A percentile compares a stretch with the other conserved stretches of the same genome.
Evolutionary conservation across 2,888 invertebrate species (phyloP).

Genomic region (Allolobophora icterica): DNA sequence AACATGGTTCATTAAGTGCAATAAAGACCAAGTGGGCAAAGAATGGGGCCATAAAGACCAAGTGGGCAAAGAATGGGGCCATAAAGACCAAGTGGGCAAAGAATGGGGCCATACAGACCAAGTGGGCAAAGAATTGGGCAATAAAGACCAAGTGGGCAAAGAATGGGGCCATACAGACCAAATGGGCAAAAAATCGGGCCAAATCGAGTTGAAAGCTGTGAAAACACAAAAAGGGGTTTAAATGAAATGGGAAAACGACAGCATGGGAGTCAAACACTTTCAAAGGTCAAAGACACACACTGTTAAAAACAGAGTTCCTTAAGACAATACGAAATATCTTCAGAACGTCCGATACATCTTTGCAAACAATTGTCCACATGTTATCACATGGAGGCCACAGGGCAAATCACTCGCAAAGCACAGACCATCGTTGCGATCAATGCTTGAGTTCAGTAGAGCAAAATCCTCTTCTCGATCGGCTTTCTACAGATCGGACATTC

Average conservation of each 20-base stretch:
- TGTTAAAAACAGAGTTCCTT: neutral
- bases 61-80: neutral
- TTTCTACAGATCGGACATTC: slow-evolving; percentile 98
- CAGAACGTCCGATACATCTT: neutral
- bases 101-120: neutral
- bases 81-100: neutral
- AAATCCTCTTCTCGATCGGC: slow-evolving; percentile 91
- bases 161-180: too few relatives aligned
- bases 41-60: neutral
- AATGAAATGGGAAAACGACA: neutral
- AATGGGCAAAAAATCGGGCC: too few relatives aligned
- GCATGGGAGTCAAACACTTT: neutral
- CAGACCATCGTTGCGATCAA: neutral
- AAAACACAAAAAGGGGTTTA: neutral
- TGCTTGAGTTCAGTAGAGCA: slow-evolving; percentile 73
- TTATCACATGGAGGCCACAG: slow-evolving; percentile 8
- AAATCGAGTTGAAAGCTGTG: neutral
- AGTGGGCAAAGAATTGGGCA: neutral
- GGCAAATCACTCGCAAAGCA: neutral
- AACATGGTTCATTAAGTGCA: neutral
- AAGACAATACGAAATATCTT: neutral
- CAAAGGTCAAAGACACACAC: neutral
- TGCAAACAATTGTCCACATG: neutral
- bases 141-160: neutral
- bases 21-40: neutral